Conservation (phyloP, 2,113 vertebrate species). For the Octodon degus region DNA sequence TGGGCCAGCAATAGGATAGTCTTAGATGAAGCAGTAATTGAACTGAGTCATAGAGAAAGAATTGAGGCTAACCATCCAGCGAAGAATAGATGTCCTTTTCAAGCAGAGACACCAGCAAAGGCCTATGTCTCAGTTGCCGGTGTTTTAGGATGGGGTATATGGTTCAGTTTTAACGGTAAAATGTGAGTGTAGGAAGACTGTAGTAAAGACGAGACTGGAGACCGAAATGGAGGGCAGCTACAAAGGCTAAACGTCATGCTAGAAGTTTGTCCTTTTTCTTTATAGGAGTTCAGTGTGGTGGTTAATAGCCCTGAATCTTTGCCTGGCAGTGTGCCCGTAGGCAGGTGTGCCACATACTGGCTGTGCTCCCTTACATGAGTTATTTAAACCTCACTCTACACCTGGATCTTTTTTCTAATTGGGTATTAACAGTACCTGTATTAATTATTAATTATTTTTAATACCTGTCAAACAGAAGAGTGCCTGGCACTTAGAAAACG, state of each 20-base stretch:
- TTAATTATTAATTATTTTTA: background rate
- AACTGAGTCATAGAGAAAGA: slow-evolving; percentile 29
- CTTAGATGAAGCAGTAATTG: background rate
- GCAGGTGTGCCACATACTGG: background rate
- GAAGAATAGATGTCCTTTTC: background rate
- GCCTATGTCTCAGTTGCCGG: background rate
- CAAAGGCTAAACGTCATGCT: background rate
- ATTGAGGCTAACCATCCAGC: slow-evolving; percentile 24
- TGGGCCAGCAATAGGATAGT: background rate
- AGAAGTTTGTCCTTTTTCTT: slow-evolving; percentile 29
- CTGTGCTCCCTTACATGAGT: background rate
- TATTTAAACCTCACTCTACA: background rate
- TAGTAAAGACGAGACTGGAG: background rate
- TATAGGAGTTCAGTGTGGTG: background rate
- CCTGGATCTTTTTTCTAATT: slow-evolving; percentile 3
- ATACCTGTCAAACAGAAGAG: background rate
- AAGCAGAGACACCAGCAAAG: background rate
- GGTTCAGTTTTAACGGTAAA: background rate
- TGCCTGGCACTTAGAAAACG: background rate
- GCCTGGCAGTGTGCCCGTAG: background rate
- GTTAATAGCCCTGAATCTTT: background rate
- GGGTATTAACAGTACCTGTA: background rate
- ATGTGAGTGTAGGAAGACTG: background rate
- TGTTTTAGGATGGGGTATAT: background rate
- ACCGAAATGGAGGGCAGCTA: background rate